Base-by-base conservation (phyloP, 2,888 invertebrate species). In the Cyaniris semiargus region DNA sequence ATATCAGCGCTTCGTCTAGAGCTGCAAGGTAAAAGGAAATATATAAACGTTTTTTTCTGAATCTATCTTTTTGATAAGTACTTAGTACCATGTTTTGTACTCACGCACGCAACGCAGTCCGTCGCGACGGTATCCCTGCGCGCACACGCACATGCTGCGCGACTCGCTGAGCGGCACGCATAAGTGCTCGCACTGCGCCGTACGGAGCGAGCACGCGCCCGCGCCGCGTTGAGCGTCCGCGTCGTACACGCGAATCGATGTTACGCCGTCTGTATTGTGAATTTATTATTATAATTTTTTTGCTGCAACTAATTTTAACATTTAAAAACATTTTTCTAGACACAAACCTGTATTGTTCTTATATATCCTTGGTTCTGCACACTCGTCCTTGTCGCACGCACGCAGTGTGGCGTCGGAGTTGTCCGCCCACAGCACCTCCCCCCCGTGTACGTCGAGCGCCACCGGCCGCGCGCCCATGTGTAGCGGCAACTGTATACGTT, bases 61-160 rank as follows among this genome's bases (percentile, higher is more conserved):
- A n/a, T n/a, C 58, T 44, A 13, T 44, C 10, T 58, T 58, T n/a
- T 58, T 58, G 8, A 21, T 58, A 23, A 53, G 5, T 44, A 75
- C 3, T 15, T 27, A 15, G 27, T 75, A 27, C 18, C 18, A 31
- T 31, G n/a, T 38, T 5, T 31, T 21, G 5, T 10, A 80, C 83
- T 76, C 74, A 86, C 88, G 84, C 15, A 77, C 77, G 83, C 90
- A 89, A 56, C 53, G 31, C 58, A 84, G 81, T 21, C 85, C 86
- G 72, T 80, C 78, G n/a, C 80, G 79, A 23, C 8, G 76, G 85
- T 90, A 89, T 0, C 98, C 98, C 76, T 96, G 94, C 10, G 97
- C 96, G 90, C 98, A 98, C 83, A 94, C 95, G 86, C 98, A 98
- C 23, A 97, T 79, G 96, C 95, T 88, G 97, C 97, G 82, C 94